Conservation (phyloP, 1,140 invertebrate species). For the Drosophila sp. region DNA sequence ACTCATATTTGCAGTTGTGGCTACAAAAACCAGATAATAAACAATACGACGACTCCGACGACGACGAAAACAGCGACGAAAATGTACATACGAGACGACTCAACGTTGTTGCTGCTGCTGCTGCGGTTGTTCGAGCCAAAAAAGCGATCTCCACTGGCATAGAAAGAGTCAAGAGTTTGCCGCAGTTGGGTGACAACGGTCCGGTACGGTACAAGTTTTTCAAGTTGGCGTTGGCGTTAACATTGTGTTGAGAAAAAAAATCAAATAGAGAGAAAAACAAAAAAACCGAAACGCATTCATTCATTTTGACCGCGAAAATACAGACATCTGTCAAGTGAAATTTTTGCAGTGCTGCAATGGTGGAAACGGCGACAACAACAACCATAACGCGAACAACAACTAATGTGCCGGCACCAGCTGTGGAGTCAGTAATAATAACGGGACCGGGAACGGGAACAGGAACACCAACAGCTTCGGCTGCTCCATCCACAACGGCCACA, state of each 20-base stretch:
- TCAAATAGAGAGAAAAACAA: background rate
- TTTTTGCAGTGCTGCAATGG: constrained; percentile 54
- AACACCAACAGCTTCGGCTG: constrained; percentile 35
- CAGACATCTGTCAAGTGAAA: constrained; percentile 25
- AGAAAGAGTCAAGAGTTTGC: constrained; percentile 49
- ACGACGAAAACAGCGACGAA: constrained; percentile 9
- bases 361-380: constrained; percentile 74
- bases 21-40: constrained; percentile 52
- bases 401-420: constrained; percentile 20
- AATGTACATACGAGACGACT: constrained; percentile 1
- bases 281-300: background rate
- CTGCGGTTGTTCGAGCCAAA: constrained; percentile 18
- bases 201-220: constrained; percentile 37
- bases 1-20: constrained; percentile 61
- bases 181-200: constrained; percentile 26
- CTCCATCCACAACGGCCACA: constrained; percentile 31
- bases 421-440: background rate
- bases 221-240: constrained; percentile 25
- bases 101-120: background rate
- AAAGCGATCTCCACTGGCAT: constrained; percentile 59
- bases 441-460: background rate
- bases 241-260: constrained; percentile 4
- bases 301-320: constrained; percentile 43
- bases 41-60: constrained; percentile 17
- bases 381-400: constrained; percentile 66